Conservation (phyloP, 2,113 vertebrate species). For the Lucifuga dentata region DNA sequence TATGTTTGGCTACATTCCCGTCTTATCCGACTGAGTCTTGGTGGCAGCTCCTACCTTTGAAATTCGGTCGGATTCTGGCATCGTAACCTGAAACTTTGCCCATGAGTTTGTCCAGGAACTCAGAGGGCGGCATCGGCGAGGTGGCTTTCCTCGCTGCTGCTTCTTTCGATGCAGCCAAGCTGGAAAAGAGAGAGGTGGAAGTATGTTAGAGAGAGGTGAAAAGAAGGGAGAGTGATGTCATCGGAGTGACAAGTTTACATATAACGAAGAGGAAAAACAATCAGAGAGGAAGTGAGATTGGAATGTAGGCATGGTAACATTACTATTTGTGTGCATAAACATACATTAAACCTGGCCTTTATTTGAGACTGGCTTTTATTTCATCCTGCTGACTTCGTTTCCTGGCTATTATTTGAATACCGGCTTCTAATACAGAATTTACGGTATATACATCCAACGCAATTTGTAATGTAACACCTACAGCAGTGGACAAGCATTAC, state of each 20-base stretch:
- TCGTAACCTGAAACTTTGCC: constrained; percentile 98
- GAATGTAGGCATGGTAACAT: neutral
- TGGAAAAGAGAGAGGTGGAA: constrained; percentile 68
- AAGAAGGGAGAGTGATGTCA: neutral
- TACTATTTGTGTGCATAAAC: neutral
- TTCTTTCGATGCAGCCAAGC: constrained; percentile 97
- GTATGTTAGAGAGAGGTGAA: constrained; percentile 5
- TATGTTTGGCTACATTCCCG: constrained; percentile 79
- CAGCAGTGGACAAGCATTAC: neutral
- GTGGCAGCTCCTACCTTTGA: constrained; percentile 91
- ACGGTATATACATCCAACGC: neutral
- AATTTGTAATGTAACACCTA: neutral
- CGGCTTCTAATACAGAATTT: too few species aligned
- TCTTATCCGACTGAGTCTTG: constrained; percentile 74
- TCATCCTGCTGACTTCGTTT: too few species aligned
- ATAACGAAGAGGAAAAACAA: too few species aligned
- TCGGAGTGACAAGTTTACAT: too few species aligned
- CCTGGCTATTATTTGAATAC: too few species aligned
- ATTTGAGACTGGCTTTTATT: too few species aligned
- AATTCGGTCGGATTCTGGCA: constrained; percentile 98
- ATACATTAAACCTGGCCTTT: too few species aligned
- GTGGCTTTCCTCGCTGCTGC: constrained; percentile 93
- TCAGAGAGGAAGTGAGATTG: neutral
- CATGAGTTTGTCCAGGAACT: constrained; percentile 99
- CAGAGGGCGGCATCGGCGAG: constrained; percentile 95